phyloP scores from a whole-genome alignment of 2,797 vertebrate species.

The Hemitrygon akajei region DNA sequence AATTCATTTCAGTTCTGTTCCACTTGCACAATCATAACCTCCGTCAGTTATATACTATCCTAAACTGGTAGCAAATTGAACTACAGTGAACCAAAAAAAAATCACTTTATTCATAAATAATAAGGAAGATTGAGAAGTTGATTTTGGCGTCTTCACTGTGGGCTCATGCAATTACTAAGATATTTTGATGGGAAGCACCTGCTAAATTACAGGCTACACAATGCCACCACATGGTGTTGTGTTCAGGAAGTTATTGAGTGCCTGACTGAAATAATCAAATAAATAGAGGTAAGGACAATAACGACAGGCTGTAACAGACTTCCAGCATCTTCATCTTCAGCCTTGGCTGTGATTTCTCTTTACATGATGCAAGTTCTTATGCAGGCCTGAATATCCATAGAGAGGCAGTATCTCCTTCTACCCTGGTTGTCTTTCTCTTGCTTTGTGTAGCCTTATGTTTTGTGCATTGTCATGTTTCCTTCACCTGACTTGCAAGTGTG shows the following conservation, averaged over 20 bases:
- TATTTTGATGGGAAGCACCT: background rate
- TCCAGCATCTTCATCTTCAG: background rate
- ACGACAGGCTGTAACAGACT: background rate
- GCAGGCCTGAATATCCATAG: background rate
- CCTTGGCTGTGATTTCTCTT: background rate
- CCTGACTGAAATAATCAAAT: background rate
- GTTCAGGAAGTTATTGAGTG: background rate
- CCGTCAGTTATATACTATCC: background rate
- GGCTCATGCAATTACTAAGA: background rate
- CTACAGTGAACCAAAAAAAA: background rate
- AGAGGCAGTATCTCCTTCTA: background rate
- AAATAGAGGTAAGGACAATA: background rate
- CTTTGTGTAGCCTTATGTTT: background rate
- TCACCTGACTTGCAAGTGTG: background rate
- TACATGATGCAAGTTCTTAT: background rate
- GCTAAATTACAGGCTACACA: background rate
- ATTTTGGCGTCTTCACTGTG: background rate
- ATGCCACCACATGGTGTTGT: background rate
- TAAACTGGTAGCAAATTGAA: background rate
- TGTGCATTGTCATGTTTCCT: background rate
- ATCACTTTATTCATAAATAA: background rate
- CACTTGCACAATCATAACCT: background rate
- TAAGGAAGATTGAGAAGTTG: background rate
- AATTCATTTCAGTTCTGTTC: background rate
- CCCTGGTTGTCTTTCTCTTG: background rate